These are phyloP conservation scores for Phortica variegata DNA, from an alignment of 1,140 invertebrate species.

Conservation along the genomic window DNA sequence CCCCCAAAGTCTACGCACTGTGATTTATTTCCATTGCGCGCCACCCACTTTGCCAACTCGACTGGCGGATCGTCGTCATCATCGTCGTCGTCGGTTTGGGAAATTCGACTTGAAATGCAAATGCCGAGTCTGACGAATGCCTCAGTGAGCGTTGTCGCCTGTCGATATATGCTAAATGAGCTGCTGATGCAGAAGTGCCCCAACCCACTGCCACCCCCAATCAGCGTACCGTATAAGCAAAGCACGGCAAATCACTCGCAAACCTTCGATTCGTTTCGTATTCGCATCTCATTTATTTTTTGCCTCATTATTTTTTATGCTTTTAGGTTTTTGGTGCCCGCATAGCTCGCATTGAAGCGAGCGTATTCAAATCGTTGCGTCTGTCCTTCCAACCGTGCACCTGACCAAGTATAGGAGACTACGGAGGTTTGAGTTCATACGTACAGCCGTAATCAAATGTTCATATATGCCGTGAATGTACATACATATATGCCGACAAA, in stretches of 20 bases:
- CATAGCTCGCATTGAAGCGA: too few species aligned
- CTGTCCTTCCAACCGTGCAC: too few species aligned
- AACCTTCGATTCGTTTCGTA: slow-evolving; percentile 25
- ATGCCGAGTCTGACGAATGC: slow-evolving; percentile 54
- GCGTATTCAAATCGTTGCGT: too few species aligned
- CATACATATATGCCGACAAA: slow-evolving; percentile 3
- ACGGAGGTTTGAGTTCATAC: too few species aligned
- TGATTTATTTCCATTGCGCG: slow-evolving; percentile 51
- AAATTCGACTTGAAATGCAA: slow-evolving; percentile 53
- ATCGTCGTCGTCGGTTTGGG: slow-evolving; percentile 12
- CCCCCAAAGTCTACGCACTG: slow-evolving; percentile 23
- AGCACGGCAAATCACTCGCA: too few species aligned
- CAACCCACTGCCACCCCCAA: too few species aligned
- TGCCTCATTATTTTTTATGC: slow-evolving; percentile 36
- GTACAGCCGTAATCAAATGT: too few species aligned
- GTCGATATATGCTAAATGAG: slow-evolving; percentile 3
- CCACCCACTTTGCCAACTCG: slow-evolving; percentile 44
- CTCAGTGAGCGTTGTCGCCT: slow-evolving; percentile 16
- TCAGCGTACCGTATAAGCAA: too few species aligned
- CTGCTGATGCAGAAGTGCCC: slow-evolving; percentile 6
- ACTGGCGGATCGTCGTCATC: slow-evolving; percentile 44
- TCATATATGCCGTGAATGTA: too few species aligned
- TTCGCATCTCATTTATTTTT: slow-evolving; percentile 36
- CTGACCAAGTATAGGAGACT: too few species aligned
- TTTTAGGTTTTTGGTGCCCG: slow-evolving; percentile 5